phyloP scores from a whole-genome alignment of 2,113 vertebrate species.

The Laticauda colubrina region DNA sequence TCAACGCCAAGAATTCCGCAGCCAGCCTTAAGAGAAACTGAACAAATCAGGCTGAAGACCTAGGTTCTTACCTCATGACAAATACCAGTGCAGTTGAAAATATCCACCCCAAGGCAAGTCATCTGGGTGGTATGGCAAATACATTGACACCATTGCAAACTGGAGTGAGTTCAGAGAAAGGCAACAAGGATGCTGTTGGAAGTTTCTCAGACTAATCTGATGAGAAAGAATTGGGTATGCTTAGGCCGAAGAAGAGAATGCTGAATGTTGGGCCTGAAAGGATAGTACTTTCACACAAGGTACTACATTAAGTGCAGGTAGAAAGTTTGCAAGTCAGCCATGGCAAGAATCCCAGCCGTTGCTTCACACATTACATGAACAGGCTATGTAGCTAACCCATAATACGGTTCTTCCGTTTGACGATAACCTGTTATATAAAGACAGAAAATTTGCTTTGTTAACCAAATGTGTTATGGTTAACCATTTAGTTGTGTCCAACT shows the following conservation, averaged over 20 bases:
- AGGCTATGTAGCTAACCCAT: neutral
- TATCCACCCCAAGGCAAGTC: neutral
- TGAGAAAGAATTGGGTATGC: neutral
- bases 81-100: neutral
- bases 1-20: neutral
- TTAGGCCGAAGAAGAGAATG: neutral
- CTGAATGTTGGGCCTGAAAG: neutral
- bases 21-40: neutral
- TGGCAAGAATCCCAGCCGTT: neutral
- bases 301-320: neutral
- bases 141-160: neutral
- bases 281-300: neutral
- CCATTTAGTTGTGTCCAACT: too few relatives aligned
- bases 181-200: neutral
- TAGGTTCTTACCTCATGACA: neutral
- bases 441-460: neutral
- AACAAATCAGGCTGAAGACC: neutral
- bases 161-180: neutral
- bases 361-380: neutral
- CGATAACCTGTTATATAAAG: neutral
- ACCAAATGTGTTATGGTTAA: neutral
- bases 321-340: neutral
- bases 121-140: neutral
- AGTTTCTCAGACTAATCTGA: neutral
- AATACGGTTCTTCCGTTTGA: neutral